phyloP scores from a whole-genome alignment of 2,888 invertebrate species.

The Lordiphosa andalusiaca region DNA sequence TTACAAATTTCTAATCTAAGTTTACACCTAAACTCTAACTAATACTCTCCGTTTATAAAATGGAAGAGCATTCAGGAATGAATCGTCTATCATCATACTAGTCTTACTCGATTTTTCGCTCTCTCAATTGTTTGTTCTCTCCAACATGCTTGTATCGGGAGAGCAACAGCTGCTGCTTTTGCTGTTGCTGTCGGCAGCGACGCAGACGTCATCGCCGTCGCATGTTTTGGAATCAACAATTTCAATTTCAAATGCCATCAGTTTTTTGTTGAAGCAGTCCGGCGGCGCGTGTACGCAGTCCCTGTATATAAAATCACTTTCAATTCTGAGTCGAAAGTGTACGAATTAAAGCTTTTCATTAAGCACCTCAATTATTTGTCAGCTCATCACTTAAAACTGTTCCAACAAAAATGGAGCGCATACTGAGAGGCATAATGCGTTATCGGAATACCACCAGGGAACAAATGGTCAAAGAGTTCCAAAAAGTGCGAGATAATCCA shows the following conservation, averaged over 20 bases:
- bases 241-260: constrained; percentile 47
- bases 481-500: constrained; percentile 93
- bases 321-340: constrained; percentile 29
- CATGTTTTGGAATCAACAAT: constrained; percentile 67
- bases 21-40: no score
- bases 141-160: constrained; percentile 8
- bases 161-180: constrained; percentile 13
- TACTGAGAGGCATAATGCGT: constrained; percentile 93
- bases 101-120: neutral
- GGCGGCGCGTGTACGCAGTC: constrained; percentile 30
- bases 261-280: constrained; percentile 30
- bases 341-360: constrained; percentile 18
- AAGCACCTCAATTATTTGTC: neutral
- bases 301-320: constrained; percentile 24
- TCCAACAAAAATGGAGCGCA: constrained; percentile 86
- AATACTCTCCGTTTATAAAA: no score
- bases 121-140: neutral
- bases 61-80: no score
- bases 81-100: no score
- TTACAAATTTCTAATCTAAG: no score
- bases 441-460: constrained; percentile 90
- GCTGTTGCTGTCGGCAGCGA: neutral
- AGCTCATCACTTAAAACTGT: constrained; percentile 1
- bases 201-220: constrained; percentile 20
- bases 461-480: constrained; percentile 95